phyloP scores from a whole-genome alignment of 2,113 vertebrate genomes.

The Varanus salvator region DNA sequence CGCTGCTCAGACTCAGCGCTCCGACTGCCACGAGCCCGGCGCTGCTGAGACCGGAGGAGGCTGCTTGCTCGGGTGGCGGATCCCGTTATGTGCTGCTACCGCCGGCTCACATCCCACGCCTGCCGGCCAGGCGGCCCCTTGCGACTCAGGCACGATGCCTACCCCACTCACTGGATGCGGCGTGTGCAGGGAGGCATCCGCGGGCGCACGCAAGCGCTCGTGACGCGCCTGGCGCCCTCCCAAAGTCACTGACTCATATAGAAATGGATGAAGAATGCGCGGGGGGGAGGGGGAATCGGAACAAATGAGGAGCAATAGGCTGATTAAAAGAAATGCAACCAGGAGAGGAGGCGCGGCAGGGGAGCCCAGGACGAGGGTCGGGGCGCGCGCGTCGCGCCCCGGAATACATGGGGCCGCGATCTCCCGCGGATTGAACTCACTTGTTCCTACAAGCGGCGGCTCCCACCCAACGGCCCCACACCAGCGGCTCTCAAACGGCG shows the following conservation, averaged over 20 bases:
- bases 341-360: background rate
- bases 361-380: background rate
- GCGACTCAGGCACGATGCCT: background rate
- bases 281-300: background rate
- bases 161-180: background rate
- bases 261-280: background rate
- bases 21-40: no score
- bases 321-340: background rate
- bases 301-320: background rate
- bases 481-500: background rate
- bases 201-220: background rate
- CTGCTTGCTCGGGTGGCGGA: background rate
- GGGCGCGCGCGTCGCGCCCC: background rate
- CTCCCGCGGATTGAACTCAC: background rate
- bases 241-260: slow-evolving; percentile 3
- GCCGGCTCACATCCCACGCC: background rate
- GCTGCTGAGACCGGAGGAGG: background rate
- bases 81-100: no score
- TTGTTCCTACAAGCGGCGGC: background rate
- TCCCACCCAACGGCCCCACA: fast-evolving
- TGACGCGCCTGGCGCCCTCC: background rate
- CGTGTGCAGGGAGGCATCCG: background rate
- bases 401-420: background rate
- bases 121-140: background rate
- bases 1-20: no score